Conservation (phyloP, 2,797 vertebrate genomes). For the Aulostomus chinensis region DNA sequence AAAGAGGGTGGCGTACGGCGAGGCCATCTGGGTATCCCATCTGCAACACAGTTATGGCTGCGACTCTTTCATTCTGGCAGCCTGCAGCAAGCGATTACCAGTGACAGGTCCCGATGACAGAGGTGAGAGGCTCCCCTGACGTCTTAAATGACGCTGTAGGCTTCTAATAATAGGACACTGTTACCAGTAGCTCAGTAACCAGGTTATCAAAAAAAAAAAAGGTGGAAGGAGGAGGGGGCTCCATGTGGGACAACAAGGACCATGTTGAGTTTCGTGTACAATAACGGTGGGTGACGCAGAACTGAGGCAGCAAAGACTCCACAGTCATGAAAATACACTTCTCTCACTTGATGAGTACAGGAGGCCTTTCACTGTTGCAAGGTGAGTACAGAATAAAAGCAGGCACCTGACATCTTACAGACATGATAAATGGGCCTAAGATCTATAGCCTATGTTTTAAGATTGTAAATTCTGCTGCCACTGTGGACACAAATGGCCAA, state of each 20-base stretch:
- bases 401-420: constrained; percentile 4
- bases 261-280: background rate
- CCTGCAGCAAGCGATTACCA: constrained; percentile 60
- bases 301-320: too few species aligned
- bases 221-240: constrained; percentile 20
- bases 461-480: too few species aligned
- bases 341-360: too few species aligned
- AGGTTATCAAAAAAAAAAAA: constrained; percentile 41
- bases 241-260: background rate
- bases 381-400: constrained; percentile 10
- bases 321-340: too few species aligned
- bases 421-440: too few species aligned
- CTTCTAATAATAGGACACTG: constrained; percentile 72
- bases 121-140: constrained; percentile 62
- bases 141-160: constrained; percentile 59
- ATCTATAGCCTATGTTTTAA: too few species aligned
- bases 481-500: too few species aligned
- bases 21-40: constrained; percentile 84
- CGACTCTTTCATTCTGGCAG: constrained; percentile 65
- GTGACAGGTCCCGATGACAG: constrained; percentile 58
- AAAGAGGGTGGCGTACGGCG: constrained; percentile 50
- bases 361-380: background rate
- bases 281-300: too few species aligned
- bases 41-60: constrained; percentile 73
- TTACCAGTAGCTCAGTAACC: constrained; percentile 57